Percentiles rank a stretch among this genome's conserved stretches.
phyloP scores from a whole-genome alignment of 2,113 vertebrate genomes.

The Nothoprocta pentlandii region DNA sequence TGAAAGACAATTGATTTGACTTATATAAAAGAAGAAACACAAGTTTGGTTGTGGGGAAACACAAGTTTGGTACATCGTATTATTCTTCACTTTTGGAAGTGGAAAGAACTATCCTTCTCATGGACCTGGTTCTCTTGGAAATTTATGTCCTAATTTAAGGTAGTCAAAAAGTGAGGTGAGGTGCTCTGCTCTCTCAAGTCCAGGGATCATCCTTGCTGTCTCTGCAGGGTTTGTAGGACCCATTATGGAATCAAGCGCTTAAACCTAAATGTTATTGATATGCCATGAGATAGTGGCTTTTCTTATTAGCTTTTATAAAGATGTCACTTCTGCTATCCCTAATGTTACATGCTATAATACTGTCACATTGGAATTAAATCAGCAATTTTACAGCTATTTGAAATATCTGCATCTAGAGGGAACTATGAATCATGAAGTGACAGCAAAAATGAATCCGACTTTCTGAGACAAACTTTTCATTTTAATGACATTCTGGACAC shows the following conservation, averaged over 20 bases:
- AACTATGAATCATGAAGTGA: not conserved
- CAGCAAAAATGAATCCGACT: not conserved
- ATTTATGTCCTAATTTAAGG: not conserved
- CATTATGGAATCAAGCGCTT: not conserved
- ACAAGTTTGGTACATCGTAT: not conserved
- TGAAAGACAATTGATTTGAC: not conserved
- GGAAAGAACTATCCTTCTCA: not conserved
- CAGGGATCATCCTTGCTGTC: not conserved
- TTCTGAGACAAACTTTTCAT: not conserved
- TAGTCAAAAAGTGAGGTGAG: not conserved
- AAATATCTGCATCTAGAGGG: not conserved
- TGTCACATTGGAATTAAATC: not conserved
- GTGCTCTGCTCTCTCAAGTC: not conserved
- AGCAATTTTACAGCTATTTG: not conserved
- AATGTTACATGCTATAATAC: not conserved
- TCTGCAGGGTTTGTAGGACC: not conserved
- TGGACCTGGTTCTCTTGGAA: not conserved
- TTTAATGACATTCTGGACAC: not conserved
- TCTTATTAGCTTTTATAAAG: not conserved
- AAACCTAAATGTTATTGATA: not conserved
- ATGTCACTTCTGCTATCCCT: not conserved
- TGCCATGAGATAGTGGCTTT: fast-evolving
- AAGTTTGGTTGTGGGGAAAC: not conserved
- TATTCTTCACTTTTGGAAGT: not conserved
- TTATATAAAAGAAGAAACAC: not conserved